Base-by-base conservation (phyloP, 2,888 invertebrate species). In the Aleiodes alternator region DNA sequence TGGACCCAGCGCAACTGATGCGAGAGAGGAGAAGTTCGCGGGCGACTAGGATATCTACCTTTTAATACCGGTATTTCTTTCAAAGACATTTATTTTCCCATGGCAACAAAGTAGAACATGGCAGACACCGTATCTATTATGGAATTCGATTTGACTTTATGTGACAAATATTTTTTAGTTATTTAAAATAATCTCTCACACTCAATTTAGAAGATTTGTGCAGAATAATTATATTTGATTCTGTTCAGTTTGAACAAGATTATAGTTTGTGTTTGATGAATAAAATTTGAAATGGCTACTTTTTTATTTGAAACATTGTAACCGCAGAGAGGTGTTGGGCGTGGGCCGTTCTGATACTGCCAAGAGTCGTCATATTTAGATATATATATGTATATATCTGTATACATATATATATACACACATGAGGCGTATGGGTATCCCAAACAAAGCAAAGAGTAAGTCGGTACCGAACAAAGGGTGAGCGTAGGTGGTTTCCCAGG, bases 401-500 rank as follows among this genome's bases (percentile, higher is more conserved):
- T 34, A 34, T 4, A 34, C 5, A 68, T 66, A 51, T 16, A 31
- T 31, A 34, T 34, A 34, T 34, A 34, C 5, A 34, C 5, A 68
- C 68, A 50, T n/a, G 50, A 64, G 64, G 48, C 51, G 14, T 68
- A 68, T 14, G 53, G 51, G 31, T 68, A 68, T 68, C 51, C 51
- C 51, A 68, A 68, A 68, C 31, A 68, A 51, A 68, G 61, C 72
- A 75, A 75, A 75, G 70, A 75, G 51, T 75, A 70, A 53, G 70
- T 75, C 75, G 70, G 66, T 71, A 66, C 66, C 57, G 66, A 71
- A 75, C 75, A 75, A 75, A 75, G 75, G 71, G 38, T 66, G 50
- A 71, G 75, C 75, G 75, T 75, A 75, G 75, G 75, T 75, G 75
- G 71, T 71, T 75, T 75, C 75, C 68, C 75, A 75, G 66, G 75